These are phyloP conservation scores for Laupala kohalensis DNA, from an alignment of 1,140 invertebrate species.

Conservation along the genomic window DNA sequence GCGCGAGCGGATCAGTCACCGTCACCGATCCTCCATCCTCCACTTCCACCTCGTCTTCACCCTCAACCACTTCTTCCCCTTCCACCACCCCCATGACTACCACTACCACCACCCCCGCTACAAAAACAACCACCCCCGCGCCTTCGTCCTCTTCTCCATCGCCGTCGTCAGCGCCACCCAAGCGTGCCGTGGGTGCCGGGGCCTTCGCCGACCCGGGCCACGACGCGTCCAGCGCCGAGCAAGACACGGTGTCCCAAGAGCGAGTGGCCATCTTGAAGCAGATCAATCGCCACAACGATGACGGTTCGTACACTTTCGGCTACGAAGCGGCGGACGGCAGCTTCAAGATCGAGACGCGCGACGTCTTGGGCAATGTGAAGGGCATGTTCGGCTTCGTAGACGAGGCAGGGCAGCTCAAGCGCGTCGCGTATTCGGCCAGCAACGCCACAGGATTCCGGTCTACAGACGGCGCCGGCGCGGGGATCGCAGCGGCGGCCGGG, in stretches of 20 bases:
- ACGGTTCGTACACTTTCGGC: constrained; percentile 72
- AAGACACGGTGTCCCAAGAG: constrained; percentile 13
- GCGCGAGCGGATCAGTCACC: background rate
- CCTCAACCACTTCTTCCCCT: background rate
- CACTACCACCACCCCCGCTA: background rate
- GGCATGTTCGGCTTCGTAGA: constrained; percentile 78
- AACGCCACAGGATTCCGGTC: constrained; percentile 38
- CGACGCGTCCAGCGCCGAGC: background rate
- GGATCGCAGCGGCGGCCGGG: background rate
- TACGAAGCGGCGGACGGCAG: constrained; percentile 74
- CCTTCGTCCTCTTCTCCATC: background rate
- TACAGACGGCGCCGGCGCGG: background rate
- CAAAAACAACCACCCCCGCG: background rate
- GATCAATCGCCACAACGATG: constrained; percentile 66
- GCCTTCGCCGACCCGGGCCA: background rate
- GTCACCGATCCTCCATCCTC: background rate
- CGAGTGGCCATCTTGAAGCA: constrained; percentile 53
- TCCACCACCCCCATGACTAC: background rate
- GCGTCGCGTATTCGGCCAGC: constrained; percentile 63
- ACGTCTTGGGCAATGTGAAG: constrained; percentile 66
- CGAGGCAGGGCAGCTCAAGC: constrained; percentile 62
- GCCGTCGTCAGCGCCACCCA: background rate
- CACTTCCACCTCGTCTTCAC: no score
- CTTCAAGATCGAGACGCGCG: constrained; percentile 71
- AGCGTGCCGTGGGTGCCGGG: background rate